These are phyloP conservation scores for Crotalus horridus DNA, from an alignment of 2,113 vertebrate genomes.

Conservation along the genomic window DNA sequence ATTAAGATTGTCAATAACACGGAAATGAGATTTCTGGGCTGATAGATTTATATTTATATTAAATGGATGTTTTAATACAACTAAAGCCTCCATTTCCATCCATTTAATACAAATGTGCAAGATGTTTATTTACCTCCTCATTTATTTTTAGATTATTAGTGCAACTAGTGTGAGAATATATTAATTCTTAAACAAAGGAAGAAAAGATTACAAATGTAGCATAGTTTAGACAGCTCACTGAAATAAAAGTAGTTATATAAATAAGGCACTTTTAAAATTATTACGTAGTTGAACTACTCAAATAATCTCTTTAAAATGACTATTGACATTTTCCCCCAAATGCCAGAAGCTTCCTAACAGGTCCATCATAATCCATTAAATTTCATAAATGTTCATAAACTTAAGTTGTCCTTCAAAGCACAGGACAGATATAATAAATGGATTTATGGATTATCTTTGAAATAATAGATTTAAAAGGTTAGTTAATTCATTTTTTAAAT, in stretches of 20 bases:
- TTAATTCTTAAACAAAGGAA: not conserved
- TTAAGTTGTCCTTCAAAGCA: not conserved
- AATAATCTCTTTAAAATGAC: not conserved
- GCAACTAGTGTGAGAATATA: not conserved
- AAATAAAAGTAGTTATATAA: not conserved
- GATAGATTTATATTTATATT: not conserved
- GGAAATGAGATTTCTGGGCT: not conserved
- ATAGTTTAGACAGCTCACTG: not conserved
- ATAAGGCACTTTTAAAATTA: not conserved
- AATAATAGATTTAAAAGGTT: not conserved
- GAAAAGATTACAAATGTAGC: not conserved
- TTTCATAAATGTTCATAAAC: not conserved
- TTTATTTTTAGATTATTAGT: not conserved
- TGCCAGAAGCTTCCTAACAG: conserved; percentile 10
- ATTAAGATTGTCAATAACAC: not conserved
- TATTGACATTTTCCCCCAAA: conserved; percentile 18
- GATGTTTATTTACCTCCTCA: not conserved
- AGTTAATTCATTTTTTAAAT: not conserved
- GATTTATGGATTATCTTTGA: not conserved
- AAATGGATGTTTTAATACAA: too few species aligned
- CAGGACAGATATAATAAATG: not conserved
- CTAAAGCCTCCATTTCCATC: too few species aligned
- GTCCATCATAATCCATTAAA: not conserved
- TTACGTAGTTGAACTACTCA: not conserved
- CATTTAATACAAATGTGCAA: not conserved